A percentile compares a stretch with the other conserved stretches of the same genome.
Evolutionary conservation across 2,888 invertebrate species (phyloP).

Genomic region (Embidobia sp.): DNA sequence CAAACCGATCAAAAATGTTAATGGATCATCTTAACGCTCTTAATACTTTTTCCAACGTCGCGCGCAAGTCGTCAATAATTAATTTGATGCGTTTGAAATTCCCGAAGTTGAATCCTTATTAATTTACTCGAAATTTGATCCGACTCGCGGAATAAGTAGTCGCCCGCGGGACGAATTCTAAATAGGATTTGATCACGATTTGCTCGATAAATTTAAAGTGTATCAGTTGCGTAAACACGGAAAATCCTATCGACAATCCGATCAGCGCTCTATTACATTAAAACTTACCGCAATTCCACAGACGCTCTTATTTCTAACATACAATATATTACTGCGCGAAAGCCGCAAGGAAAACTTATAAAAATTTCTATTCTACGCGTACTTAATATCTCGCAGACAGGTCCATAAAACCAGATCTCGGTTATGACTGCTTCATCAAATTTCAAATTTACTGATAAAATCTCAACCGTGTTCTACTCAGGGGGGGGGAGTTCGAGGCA

Average conservation of each 20-base stretch:
- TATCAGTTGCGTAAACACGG: slow-evolving; percentile 17
- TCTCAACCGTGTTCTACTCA: neutral
- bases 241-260: slow-evolving; percentile 11
- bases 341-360: slow-evolving; percentile 17
- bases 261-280: slow-evolving; percentile 25
- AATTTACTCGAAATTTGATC: no score
- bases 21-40: slow-evolving; percentile 9
- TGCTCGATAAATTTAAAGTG: slow-evolving; percentile 4
- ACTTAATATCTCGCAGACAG: slow-evolving; percentile 17
- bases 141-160: no score
- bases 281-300: slow-evolving; percentile 14
- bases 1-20: slow-evolving; percentile 2
- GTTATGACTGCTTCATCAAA: slow-evolving; percentile 38
- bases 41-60: neutral
- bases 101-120: slow-evolving; percentile 8
- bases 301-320: slow-evolving; percentile 10
- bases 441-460: slow-evolving; percentile 31
- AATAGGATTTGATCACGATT: slow-evolving; percentile 19
- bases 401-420: slow-evolving; percentile 16
- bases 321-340: slow-evolving; percentile 6
- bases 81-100: slow-evolving; percentile 8
- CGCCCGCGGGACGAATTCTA: slow-evolving; percentile 8
- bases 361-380: slow-evolving; percentile 19
- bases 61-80: slow-evolving; percentile 2
- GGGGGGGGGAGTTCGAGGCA: no score